Evolutionary conservation across 2,797 vertebrate genomes (phyloP), one percentile per base, ranked within the genome.

Genomic region (Uromys caudimaculatus): DNA sequence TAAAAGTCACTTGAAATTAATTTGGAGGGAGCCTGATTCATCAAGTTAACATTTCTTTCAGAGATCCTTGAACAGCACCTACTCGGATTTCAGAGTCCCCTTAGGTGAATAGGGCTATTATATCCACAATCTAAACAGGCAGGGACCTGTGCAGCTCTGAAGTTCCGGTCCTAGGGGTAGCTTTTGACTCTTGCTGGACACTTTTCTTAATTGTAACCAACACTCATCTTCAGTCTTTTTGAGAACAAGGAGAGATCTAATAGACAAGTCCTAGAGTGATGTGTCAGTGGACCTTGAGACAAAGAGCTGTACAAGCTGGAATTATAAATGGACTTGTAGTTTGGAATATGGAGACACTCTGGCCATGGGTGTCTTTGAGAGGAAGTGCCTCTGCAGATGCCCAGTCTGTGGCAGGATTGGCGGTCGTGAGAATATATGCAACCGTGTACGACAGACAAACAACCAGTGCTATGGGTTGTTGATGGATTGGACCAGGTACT

Each of bases 81-180:
- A 24, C 87, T 97, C 14, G 0, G 0, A 27, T 97, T 97, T 95
- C 83, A 16, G 69, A 73, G 76, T 47, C 79, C 60, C 24, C 4
- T 3, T 87, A 7, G 3, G 4, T 97, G 90, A 97, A 96, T 64
- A 60, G 52, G 41, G 19, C 89, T 58, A 50, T 92, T 96, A 94
- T 96, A 54, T 73, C 56, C 32, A 6, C 2, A 0, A 24, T 9
- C 38, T n/a, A 77, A 82, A 69, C 56, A 56, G 50, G 56, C 4
- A 2, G 60, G 69, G 71, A 90, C 54, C 60, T 35, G 17, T 27
- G 75, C 54, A 50, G 47, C 12, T 47, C 38, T 67, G 60, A 58
- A 69, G 12, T 38, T 78, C 9, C 23, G 71, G n/a, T 52, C 38
- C 67, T 4, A 1, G 7, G 47, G 38, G 47, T 21, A 82, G 77